Conservation (phyloP, 2,797 vertebrate species). For the Phataginus tetradactyla region DNA sequence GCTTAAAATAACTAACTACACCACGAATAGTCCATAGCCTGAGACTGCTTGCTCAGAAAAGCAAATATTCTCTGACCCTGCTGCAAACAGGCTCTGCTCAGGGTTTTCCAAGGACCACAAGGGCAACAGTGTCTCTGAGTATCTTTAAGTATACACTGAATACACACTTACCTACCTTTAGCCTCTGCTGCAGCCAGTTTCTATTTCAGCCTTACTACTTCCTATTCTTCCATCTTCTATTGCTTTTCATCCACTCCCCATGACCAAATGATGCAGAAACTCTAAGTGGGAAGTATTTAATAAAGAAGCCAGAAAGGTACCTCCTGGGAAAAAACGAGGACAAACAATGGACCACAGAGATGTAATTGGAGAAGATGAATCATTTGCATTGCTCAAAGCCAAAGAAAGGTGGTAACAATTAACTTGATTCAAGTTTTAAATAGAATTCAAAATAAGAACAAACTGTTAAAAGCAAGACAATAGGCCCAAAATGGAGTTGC, state of each 20-base stretch:
- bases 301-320: not conserved
- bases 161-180: not conserved
- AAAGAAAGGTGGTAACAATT: not conserved
- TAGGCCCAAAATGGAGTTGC: not conserved
- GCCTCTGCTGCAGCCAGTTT: not conserved
- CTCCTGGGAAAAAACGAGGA: not conserved
- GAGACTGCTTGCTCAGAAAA: conserved; percentile 42
- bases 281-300: not conserved
- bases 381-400: not conserved
- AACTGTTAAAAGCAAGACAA: conserved; percentile 1
- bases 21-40: conserved; percentile 31
- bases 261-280: conserved; percentile 33
- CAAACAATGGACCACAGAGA: not conserved
- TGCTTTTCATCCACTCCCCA: not conserved
- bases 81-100: not conserved
- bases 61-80: not conserved
- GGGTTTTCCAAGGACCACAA: not conserved
- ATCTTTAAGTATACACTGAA: not conserved
- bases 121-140: not conserved
- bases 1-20: conserved; percentile 71
- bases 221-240: not conserved
- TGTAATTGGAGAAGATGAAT: not conserved
- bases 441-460: conserved; percentile 34
- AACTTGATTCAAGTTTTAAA: conserved; percentile 22
- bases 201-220: not conserved